phyloP scores from a whole-genome alignment of 2,888 invertebrate genomes.

The Nudaria mundana region DNA sequence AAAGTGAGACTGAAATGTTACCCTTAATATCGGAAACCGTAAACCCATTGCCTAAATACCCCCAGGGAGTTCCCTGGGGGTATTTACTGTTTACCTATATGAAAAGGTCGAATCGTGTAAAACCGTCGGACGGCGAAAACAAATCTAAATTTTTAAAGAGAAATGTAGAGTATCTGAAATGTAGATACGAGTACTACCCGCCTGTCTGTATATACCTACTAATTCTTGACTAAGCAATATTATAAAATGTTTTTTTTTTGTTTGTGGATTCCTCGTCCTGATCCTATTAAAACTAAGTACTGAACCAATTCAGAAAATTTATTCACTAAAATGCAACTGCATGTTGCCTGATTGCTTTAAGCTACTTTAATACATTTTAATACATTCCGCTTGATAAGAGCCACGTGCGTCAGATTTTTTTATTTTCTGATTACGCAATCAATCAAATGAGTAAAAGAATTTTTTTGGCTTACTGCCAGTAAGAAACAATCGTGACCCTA shows the following conservation, averaged over 20 bases:
- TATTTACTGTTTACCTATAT: background rate
- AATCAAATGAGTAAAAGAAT: slow-evolving; percentile 15
- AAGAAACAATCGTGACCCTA: slow-evolving; percentile 15
- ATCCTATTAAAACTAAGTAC: too few species aligned
- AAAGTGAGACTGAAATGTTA: slow-evolving; percentile 14
- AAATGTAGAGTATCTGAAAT: slow-evolving; percentile 20
- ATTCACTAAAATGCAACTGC: too few species aligned
- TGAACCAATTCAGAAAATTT: too few species aligned
- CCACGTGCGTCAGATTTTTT: too few species aligned
- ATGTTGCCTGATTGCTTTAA: too few species aligned
- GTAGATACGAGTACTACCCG: slow-evolving; percentile 23
- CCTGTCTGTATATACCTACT: too few species aligned
- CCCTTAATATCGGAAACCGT: slow-evolving; percentile 12
- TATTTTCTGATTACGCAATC: too few species aligned
- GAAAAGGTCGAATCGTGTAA: background rate
- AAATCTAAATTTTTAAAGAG: slow-evolving; percentile 2
- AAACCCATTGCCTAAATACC: slow-evolving; percentile 9
- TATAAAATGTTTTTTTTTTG: too few species aligned
- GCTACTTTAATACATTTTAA: too few species aligned
- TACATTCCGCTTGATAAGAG: too few species aligned
- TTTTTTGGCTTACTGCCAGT: slow-evolving; percentile 23
- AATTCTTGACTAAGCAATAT: too few species aligned
- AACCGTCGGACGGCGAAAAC: background rate
- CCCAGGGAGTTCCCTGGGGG: slow-evolving; percentile 10
- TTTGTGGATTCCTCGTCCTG: too few species aligned